Conservation (phyloP, 64 coral and sea anemone species). For the Dendronephthya gigantea region DNA sequence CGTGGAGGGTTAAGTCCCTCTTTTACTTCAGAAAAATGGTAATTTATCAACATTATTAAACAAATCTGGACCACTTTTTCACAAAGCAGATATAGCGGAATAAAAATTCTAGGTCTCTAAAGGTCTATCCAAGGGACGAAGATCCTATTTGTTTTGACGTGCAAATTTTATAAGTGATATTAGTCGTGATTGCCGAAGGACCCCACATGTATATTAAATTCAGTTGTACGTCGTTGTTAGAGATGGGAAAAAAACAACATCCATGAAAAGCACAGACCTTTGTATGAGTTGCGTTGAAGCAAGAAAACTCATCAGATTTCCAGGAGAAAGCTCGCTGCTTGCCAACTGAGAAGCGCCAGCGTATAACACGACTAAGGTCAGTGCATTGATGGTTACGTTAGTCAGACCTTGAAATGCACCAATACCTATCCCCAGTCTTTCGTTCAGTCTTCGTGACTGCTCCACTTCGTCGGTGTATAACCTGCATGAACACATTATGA, state of each 20-base stretch:
- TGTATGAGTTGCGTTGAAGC: constrained; percentile 89
- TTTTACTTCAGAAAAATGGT: too few species aligned
- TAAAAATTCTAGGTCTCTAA: too few species aligned
- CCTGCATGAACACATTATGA: neutral
- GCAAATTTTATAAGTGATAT: too few species aligned
- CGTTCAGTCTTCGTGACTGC: constrained; percentile 67
- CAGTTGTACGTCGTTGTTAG: too few species aligned
- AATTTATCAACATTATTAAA: too few species aligned
- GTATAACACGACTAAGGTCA: constrained; percentile 68
- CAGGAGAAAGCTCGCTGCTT: constrained; percentile 54
- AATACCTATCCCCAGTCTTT: constrained; percentile 67
- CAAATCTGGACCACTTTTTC: too few species aligned
- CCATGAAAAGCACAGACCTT: constrained; percentile 26
- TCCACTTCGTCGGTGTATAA: constrained; percentile 68
- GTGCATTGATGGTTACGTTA: constrained; percentile 75
- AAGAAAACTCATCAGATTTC: constrained; percentile 86
- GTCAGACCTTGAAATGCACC: constrained; percentile 77
- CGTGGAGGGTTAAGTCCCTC: too few species aligned
- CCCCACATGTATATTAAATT: too few species aligned
- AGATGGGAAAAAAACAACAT: neutral
- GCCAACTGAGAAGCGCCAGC: constrained; percentile 72
- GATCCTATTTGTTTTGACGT: too few species aligned
- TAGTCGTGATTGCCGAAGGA: too few species aligned
- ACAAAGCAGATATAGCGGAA: too few species aligned
- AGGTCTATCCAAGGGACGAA: too few species aligned